Evolutionary conservation across 37 sponge, comb jelly and placozoan genomes (phyloP).

Genomic region (Dysidea cf. avara): DNA sequence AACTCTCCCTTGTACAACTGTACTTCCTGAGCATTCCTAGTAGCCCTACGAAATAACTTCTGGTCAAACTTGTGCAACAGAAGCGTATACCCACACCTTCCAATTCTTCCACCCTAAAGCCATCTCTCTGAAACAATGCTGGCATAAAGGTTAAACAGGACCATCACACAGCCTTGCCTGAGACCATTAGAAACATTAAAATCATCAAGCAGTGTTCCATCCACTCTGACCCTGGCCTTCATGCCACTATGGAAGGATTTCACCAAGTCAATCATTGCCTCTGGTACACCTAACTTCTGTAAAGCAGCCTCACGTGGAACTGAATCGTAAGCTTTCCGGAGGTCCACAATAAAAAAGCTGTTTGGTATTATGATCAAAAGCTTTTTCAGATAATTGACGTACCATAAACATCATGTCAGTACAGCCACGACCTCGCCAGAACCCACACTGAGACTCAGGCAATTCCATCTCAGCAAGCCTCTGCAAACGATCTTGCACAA

Average conservation of each 20-base stretch:
- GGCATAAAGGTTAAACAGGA: conserved; percentile 6
- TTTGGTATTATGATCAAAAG: no score
- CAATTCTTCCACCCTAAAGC: not conserved
- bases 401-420: not conserved
- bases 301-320: not conserved
- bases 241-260: conserved; percentile 33
- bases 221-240: conserved; percentile 15
- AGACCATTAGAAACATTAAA: conserved; percentile 13
- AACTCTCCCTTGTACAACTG: no score
- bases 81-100: conserved; percentile 18
- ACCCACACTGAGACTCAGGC: not conserved
- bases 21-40: no score
- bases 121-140: no score
- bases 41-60: conserved; percentile 29
- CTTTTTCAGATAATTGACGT: no score
- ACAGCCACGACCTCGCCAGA: no score
- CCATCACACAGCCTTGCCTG: conserved; percentile 36
- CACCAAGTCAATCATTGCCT: conserved; percentile 6
- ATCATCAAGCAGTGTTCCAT: no score
- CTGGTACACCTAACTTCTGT: conserved; percentile 21
- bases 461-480: not conserved
- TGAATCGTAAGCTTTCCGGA: conserved; percentile 9
- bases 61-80: conserved; percentile 18
- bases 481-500: not conserved
- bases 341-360: no score